phyloP scores from a whole-genome alignment of 2,888 invertebrate genomes.

The Argynnis bischoffii region DNA sequence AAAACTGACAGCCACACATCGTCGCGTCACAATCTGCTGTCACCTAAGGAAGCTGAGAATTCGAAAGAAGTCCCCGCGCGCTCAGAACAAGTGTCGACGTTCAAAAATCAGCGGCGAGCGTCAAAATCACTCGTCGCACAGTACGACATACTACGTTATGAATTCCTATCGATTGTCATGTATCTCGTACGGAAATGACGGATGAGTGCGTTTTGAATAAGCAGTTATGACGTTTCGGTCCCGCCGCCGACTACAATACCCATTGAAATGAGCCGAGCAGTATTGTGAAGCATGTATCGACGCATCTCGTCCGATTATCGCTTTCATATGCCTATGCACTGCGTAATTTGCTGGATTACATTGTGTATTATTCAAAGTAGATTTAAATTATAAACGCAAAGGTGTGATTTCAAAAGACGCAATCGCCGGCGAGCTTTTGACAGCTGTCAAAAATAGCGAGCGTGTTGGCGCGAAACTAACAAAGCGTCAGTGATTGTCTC shows the following conservation, averaged over 20 bases:
- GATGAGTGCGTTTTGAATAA: conserved; percentile 61
- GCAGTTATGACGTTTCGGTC: conserved; percentile 61
- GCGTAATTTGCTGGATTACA: conserved; percentile 73
- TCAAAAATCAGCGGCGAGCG: conserved; percentile 59
- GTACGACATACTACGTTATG: conserved; percentile 64
- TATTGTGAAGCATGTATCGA: conserved; percentile 66
- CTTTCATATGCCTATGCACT: conserved; percentile 63
- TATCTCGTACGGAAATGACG: conserved; percentile 68
- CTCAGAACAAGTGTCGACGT: conserved; percentile 57
- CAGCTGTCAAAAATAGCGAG: conserved; percentile 67
- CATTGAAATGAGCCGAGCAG: conserved; percentile 70
- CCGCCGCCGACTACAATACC: conserved; percentile 62
- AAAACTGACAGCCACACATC: conserved; percentile 70
- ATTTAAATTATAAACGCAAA: conserved; percentile 44
- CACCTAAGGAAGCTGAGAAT: conserved; percentile 56
- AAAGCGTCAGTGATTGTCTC: conserved; percentile 56
- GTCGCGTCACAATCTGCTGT: conserved; percentile 64
- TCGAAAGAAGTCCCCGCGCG: conserved; percentile 51
- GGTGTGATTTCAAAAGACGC: conserved; percentile 54
- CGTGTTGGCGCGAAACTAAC: conserved; percentile 73
- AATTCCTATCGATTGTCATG: conserved; percentile 69
- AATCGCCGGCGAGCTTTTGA: conserved; percentile 50
- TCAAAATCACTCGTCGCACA: conserved; percentile 68
- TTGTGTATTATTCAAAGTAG: conserved; percentile 66
- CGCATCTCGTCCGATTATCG: conserved; percentile 71